Evolutionary conservation across 2,888 invertebrate genomes (phyloP).

Genomic region (Priocnemis perturbator): DNA sequence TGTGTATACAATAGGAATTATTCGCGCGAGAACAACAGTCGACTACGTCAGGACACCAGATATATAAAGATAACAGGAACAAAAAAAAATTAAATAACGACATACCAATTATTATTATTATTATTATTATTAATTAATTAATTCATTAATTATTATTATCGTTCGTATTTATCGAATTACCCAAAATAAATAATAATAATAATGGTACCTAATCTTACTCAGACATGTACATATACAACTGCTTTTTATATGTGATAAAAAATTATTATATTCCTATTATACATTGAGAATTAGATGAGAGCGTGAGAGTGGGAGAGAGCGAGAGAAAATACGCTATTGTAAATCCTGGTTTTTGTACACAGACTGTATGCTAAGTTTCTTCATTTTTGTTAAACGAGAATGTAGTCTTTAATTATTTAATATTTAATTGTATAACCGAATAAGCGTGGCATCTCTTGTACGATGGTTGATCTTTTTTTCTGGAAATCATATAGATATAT

Average conservation of each 20-base stretch:
- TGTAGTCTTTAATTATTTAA: slow-evolving; percentile 72
- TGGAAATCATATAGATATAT: slow-evolving; percentile 10
- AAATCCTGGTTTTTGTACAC: slow-evolving; percentile 74
- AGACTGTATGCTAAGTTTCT: slow-evolving; percentile 68
- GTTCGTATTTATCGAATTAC: slow-evolving; percentile 60
- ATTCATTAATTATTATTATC: slow-evolving; percentile 56
- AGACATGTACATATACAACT: slow-evolving; percentile 73
- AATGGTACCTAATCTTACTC: slow-evolving; percentile 70
- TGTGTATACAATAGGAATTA: slow-evolving; percentile 55
- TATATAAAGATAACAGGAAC: slow-evolving; percentile 20
- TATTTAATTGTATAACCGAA: slow-evolving; percentile 67
- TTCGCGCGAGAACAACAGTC: slow-evolving; percentile 56
- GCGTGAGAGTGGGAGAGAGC: no score
- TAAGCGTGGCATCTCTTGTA: slow-evolving; percentile 50
- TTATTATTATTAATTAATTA: slow-evolving; percentile 38
- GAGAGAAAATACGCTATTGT: slow-evolving; percentile 62
- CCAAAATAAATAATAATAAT: slow-evolving; percentile 58
- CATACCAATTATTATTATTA: slow-evolving; percentile 56
- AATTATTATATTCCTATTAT: slow-evolving; percentile 71
- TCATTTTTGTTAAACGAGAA: slow-evolving; percentile 58
- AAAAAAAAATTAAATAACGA: slow-evolving; percentile 39
- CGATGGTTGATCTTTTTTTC: slow-evolving; percentile 43
- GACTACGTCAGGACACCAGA: slow-evolving; percentile 59
- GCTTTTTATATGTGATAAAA: slow-evolving; percentile 73
- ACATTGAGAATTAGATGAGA: slow-evolving; percentile 63